Base-by-base conservation (phyloP, 2,797 vertebrate genomes). In the Florisuga fusca region DNA sequence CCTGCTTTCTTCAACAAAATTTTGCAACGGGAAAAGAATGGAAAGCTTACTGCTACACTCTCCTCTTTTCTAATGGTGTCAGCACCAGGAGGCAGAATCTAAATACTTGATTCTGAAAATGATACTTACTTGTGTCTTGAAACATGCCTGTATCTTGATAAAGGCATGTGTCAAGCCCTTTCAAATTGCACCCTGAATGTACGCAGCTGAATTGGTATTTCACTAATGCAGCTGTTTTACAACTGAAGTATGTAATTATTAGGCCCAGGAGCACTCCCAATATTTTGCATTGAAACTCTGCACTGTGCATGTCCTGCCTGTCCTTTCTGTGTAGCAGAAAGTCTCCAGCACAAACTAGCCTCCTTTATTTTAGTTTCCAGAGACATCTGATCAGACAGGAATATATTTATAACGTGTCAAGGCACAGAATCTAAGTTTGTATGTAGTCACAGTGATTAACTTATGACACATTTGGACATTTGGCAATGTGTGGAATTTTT, bases 281-380 rank as follows among this genome's bases (percentile, higher is more conserved):
- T 11, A 23, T 71, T 79, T 81, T 75, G 8, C 19, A 50, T 46
- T 66, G 20, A 20, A 93, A 38, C 12, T 84, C 41, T 72, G 10
- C 33, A 33, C 13, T 18, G 29, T 6, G 12, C 50, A 64, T 0
- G 3, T 18, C 8, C 33, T 80, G 23, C 67, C 1, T 7, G 3
- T 18, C 8, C 33, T 80, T 21, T 67, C 1, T 7, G 15, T 1
- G 1, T 11, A 34, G 33, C 53, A 50, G 41, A 68, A 27, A 48
- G 8, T 26, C 12, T 68, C 6, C 25, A 75, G 29, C 11, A 48
- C 13, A 71, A 84, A 54, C 3, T 22, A 88, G 0, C 10, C 18
- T 67, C 38, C 27, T 57, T 8, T 51, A 9, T 45, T 89, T 80
- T 33, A 36, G 7, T 50, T 90, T 77, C 33, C 57, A 61, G 12